Base-by-base conservation (phyloP, 2,888 invertebrate genomes). In the Pachliopta kotzebuea region DNA sequence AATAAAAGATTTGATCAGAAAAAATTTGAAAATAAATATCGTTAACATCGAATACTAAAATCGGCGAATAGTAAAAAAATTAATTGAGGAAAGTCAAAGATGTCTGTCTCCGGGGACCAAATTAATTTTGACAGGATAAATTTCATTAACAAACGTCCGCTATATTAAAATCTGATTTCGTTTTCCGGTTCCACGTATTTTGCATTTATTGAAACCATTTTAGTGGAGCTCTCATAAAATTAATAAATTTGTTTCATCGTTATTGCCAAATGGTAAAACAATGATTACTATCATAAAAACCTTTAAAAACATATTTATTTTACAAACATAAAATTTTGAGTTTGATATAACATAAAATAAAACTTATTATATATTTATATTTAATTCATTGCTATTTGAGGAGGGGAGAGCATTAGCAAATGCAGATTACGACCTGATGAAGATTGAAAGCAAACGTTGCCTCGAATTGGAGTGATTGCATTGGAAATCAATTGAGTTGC, bases 71-170 rank as follows among this genome's bases (percentile, higher is more conserved):
- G 37, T 8, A 21, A 52, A 52, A 21, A 52, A 52, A 21, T 8
- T 52, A 52, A 52, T 52, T 52, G 50, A 21, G 21, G 50, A 52
- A 52, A 52, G 21, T 21, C 20, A 52, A 52, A 52, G 21, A 52
- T 4, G 20, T 52, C 50, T 4, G 50, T 20, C 50, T 52, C 50
- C 50, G 3, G 21, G n/a, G 50, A 52, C 21, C 50, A 52, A 52
- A 52, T 52, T 52, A 52, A 52, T 52, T 52, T 52, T 52, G 50
- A 52, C 21, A 21, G 23, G 21, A 52, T 52, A 14, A 21, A 52
- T 52, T 52, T 52, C 8, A 45, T 45, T 45, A n/a, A 45, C 45
- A 45, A 45, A 45, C n/a, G 45, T 45, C 45, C 45, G n/a, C 8
- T 45, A 21, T 21, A 52, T 21, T 52, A 52, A 6, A 52, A 21